These are phyloP conservation scores for Diabrotica virgifera DNA, from an alignment of 1,140 invertebrate species.

Conservation along the genomic window DNA sequence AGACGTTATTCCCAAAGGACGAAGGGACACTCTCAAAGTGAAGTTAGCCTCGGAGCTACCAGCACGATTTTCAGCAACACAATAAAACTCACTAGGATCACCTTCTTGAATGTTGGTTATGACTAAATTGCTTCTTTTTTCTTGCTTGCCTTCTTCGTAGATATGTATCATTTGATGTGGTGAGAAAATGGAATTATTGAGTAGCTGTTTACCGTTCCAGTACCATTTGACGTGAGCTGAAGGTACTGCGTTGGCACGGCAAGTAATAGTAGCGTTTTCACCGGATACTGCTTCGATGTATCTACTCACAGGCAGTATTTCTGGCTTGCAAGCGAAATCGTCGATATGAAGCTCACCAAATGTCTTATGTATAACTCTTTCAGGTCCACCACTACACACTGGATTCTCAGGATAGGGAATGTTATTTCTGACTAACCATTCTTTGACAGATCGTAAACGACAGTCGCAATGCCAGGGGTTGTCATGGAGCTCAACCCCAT, in stretches of 20 bases:
- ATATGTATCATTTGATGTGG: slow-evolving; percentile 78
- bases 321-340: slow-evolving; percentile 85
- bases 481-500: slow-evolving; percentile 82
- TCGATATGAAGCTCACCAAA: slow-evolving; percentile 75
- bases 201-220: slow-evolving; percentile 76
- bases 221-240: slow-evolving; percentile 82
- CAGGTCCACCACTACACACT: slow-evolving; percentile 66
- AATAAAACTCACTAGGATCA: slow-evolving; percentile 87
- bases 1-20: slow-evolving; percentile 72
- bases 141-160: slow-evolving; percentile 69
- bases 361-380: slow-evolving; percentile 61
- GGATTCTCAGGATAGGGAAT: slow-evolving; percentile 76
- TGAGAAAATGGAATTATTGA: slow-evolving; percentile 76
- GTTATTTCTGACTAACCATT: slow-evolving; percentile 81
- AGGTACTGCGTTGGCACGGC: slow-evolving; percentile 75
- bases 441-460: slow-evolving; percentile 73
- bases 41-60: slow-evolving; percentile 91
- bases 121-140: slow-evolving; percentile 75
- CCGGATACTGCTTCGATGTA: slow-evolving; percentile 75
- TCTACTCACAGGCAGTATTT: slow-evolving; percentile 70
- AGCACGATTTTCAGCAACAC: slow-evolving; percentile 86
- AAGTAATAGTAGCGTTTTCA: slow-evolving; percentile 80
- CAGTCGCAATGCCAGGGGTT: slow-evolving; percentile 93
- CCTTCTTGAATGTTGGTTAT: slow-evolving; percentile 83
- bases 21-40: slow-evolving; percentile 76